Conservation (phyloP, 2,888 invertebrate species). For the Morpho achilles region DNA sequence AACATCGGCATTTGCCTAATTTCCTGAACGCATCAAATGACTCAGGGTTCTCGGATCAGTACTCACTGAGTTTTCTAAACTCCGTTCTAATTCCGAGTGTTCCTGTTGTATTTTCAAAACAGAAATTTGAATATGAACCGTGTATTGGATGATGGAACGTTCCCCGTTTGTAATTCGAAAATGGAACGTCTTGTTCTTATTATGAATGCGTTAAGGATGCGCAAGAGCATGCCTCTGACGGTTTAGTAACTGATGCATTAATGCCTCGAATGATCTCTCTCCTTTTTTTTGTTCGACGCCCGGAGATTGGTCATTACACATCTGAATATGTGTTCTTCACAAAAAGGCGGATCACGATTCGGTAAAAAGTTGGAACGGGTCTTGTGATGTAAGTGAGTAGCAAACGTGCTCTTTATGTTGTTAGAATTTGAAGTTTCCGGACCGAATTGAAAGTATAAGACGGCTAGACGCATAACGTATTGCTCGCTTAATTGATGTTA, state of each 20-base stretch:
- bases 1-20: slow-evolving; percentile 38
- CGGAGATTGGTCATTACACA: slow-evolving; percentile 77
- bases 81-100: slow-evolving; percentile 24
- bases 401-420: slow-evolving; percentile 72
- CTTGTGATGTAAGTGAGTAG: slow-evolving; percentile 66
- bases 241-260: slow-evolving; percentile 79
- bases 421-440: slow-evolving; percentile 72
- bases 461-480: slow-evolving; percentile 6
- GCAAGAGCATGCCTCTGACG: slow-evolving; percentile 72
- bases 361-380: slow-evolving; percentile 64
- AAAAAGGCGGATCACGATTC: slow-evolving; percentile 72
- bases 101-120: slow-evolving; percentile 44
- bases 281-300: slow-evolving; percentile 61
- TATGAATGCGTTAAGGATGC: slow-evolving; percentile 74
- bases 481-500: slow-evolving; percentile 23
- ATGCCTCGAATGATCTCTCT: slow-evolving; percentile 65
- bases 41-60: slow-evolving; percentile 14
- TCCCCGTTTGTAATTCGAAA: slow-evolving; percentile 67
- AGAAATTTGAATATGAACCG: slow-evolving; percentile 67
- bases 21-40: slow-evolving; percentile 45
- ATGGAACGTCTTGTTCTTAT: slow-evolving; percentile 71
- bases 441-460: slow-evolving; percentile 55
- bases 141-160: slow-evolving; percentile 49
- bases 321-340: slow-evolving; percentile 74
- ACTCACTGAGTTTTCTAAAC: slow-evolving; percentile 15